phyloP scores from a whole-genome alignment of 2,888 invertebrate genomes.

The Phyllotreta cruciferae region DNA sequence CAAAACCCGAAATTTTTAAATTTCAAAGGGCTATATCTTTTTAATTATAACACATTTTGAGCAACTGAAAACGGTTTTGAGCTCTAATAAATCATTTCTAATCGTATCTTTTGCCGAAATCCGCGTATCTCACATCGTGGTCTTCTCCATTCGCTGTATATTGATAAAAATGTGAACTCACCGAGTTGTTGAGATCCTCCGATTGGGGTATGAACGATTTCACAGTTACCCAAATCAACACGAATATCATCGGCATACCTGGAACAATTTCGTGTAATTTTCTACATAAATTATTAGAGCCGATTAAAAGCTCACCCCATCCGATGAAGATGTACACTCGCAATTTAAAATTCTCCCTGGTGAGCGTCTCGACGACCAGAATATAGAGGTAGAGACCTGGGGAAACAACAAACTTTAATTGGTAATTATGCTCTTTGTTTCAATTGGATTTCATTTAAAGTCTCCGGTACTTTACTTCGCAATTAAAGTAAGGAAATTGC shows the following conservation, averaged over 20 bases:
- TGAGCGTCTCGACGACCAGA: slow-evolving; percentile 86
- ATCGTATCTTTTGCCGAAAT: too few species aligned
- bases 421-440: slow-evolving; percentile 15
- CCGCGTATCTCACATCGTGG: too few species aligned
- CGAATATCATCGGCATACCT: slow-evolving; percentile 67
- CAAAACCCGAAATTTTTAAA: too few species aligned
- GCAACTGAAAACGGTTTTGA: too few species aligned
- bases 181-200: slow-evolving; percentile 44
- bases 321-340: slow-evolving; percentile 83
- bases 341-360: slow-evolving; percentile 84
- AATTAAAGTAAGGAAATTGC: slow-evolving; percentile 19
- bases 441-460: slow-evolving; percentile 17
- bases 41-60: too few species aligned
- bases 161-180: slow-evolving; percentile 31
- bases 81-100: too few species aligned
- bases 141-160: too few species aligned
- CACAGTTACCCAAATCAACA: slow-evolving; percentile 65
- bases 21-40: too few species aligned
- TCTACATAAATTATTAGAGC: background rate
- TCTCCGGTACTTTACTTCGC: slow-evolving; percentile 8
- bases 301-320: slow-evolving; percentile 78
- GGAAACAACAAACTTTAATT: slow-evolving; percentile 48
- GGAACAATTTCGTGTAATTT: slow-evolving; percentile 48
- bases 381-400: slow-evolving; percentile 85
- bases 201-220: slow-evolving; percentile 54